phyloP scores from a whole-genome alignment of 2,888 invertebrate species.

The Lasioglossum figueresi region DNA sequence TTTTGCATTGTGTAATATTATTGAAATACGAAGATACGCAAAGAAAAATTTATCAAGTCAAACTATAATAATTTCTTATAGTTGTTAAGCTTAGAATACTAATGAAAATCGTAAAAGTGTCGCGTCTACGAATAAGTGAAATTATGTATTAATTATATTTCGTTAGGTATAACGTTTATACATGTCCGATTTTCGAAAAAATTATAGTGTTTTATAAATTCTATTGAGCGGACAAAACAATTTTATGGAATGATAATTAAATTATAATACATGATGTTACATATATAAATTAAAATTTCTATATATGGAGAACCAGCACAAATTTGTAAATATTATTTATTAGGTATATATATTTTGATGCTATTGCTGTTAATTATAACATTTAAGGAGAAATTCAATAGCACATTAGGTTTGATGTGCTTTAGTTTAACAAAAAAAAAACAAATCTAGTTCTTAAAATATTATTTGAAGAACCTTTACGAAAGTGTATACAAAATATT shows the following conservation, averaged over 20 bases:
- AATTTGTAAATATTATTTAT: constrained; percentile 64
- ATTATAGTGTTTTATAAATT: constrained; percentile 54
- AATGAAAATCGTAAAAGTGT: constrained; percentile 24
- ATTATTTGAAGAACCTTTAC: constrained; percentile 48
- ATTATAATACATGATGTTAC: constrained; percentile 57
- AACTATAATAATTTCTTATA: constrained; percentile 20
- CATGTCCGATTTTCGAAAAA: constrained; percentile 45
- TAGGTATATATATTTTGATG: constrained; percentile 58
- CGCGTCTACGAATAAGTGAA: constrained; percentile 28
- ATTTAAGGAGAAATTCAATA: constrained; percentile 41
- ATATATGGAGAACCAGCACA: constrained; percentile 59
- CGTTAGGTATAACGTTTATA: constrained; percentile 42
- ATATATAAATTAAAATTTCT: constrained; percentile 46
- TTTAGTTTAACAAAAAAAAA: constrained; percentile 36
- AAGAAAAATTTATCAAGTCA: constrained; percentile 28
- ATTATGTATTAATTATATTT: constrained; percentile 32
- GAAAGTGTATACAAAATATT: constrained; percentile 63
- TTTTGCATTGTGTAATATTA: constrained; percentile 19
- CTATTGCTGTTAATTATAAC: constrained; percentile 44
- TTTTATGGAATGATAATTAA: constrained; percentile 51
- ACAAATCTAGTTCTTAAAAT: constrained; percentile 42
- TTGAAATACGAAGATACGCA: background rate
- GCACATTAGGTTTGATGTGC: constrained; percentile 41
- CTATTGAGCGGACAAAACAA: constrained; percentile 36
- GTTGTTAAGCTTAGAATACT: constrained; percentile 31